Percentiles rank a stretch among this genome's conserved stretches.
Evolutionary conservation across 2,888 invertebrate species (phyloP).

Genomic region (Melanotus villosus): DNA sequence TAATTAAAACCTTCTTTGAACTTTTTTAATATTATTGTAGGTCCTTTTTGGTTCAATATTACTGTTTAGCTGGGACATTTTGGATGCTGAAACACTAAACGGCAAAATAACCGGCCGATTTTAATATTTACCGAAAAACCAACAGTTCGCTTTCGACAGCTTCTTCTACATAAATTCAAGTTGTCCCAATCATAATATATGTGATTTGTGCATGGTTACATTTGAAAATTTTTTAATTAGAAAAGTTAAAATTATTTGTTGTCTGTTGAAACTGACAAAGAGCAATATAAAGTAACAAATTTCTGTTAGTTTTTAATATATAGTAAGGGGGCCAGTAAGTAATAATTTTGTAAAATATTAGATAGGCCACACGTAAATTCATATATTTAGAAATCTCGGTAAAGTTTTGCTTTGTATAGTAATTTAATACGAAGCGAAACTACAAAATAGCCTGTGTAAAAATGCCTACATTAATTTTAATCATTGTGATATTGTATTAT

Average conservation of each 20-base stretch:
- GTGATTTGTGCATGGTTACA: conserved; percentile 5
- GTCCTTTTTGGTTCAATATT: background rate
- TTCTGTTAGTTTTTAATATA: conserved; percentile 35
- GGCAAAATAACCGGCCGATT: no score
- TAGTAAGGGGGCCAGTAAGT: conserved; percentile 44
- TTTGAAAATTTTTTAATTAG: background rate
- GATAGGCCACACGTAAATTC: conserved; percentile 28
- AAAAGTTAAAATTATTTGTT: background rate
- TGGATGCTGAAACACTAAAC: no score
- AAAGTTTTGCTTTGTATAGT: conserved; percentile 36
- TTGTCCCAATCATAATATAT: conserved; percentile 17
- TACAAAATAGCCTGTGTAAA: conserved; percentile 38
- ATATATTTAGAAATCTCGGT: conserved; percentile 11
- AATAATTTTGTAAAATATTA: conserved; percentile 37
- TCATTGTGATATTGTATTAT: conserved; percentile 48
- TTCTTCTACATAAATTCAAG: conserved; percentile 11
- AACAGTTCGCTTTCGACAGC: no score
- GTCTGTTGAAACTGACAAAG: conserved; percentile 8
- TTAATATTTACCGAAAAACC: no score
- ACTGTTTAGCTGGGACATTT: conserved; percentile 5
- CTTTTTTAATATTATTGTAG: conserved; percentile 10
- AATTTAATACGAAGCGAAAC: conserved; percentile 30
- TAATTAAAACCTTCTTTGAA: conserved; percentile 2
- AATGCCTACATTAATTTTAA: conserved; percentile 45
- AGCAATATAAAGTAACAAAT: conserved; percentile 37